Evolutionary conservation across 2,888 invertebrate species (phyloP).

Genomic region (Pristionchus arcanus): DNA sequence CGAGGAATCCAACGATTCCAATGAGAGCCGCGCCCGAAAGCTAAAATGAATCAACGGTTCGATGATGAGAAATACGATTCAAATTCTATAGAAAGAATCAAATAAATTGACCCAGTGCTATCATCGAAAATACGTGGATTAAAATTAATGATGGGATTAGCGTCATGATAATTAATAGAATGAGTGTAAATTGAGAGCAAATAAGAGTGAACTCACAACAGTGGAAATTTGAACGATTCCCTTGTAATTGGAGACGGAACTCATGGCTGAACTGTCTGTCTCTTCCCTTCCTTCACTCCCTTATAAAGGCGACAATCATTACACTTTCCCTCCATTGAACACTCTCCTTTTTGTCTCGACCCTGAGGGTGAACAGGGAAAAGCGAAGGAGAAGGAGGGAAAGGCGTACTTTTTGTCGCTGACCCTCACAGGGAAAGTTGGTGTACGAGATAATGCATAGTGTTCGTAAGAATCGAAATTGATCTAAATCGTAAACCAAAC

Average conservation of each 20-base stretch:
- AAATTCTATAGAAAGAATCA: too few relatives aligned
- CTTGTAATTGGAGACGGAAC: constrained; percentile 6
- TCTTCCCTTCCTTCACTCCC: neutral
- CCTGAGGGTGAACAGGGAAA: neutral
- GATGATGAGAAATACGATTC: too few relatives aligned
- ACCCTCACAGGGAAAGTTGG: neutral
- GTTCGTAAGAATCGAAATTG: neutral
- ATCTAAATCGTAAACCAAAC: too few relatives aligned
- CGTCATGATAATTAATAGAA: too few relatives aligned
- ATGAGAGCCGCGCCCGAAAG: constrained; percentile 28
- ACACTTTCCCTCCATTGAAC: neutral
- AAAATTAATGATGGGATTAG: too few relatives aligned
- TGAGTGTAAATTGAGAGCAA: too few relatives aligned
- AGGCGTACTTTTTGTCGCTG: constrained; percentile 13
- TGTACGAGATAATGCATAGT: neutral
- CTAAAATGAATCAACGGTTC: neutral
- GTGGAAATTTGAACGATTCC: constrained; percentile 43
- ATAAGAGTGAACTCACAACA: constrained; percentile 11
- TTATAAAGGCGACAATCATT: constrained; percentile 36
- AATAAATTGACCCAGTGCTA: too few relatives aligned
- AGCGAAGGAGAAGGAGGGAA: neutral
- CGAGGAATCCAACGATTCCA: constrained; percentile 46
- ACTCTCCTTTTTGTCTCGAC: constrained; percentile 39
- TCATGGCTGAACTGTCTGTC: constrained; percentile 10
- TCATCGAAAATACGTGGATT: too few relatives aligned